Evolutionary conservation across 2,888 invertebrate species (phyloP).

Genomic region (Siphlonurus alternatus): DNA sequence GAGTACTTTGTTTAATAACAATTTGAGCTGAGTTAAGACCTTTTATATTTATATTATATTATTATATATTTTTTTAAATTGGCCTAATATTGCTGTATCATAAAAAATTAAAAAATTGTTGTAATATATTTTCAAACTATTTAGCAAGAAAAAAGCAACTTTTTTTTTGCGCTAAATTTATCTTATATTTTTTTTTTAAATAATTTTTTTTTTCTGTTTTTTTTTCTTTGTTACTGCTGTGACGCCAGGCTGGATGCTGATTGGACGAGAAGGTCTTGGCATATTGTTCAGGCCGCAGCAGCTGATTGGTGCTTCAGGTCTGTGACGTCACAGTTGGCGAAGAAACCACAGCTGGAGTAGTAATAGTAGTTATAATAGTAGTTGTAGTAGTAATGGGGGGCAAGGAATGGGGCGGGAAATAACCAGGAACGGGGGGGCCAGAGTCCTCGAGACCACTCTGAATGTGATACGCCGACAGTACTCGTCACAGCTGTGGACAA

Average conservation of each 20-base stretch:
- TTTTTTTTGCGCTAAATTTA: background rate
- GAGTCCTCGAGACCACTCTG: background rate
- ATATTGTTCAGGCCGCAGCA: background rate
- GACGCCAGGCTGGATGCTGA: background rate
- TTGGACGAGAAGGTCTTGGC: too few relatives aligned
- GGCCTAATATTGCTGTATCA: conserved; percentile 21
- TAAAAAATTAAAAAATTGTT: conserved; percentile 22
- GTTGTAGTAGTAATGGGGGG: too few relatives aligned
- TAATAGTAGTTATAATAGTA: background rate
- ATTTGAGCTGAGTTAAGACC: conserved; percentile 6
- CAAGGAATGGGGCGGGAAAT: too few relatives aligned
- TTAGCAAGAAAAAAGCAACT: background rate
- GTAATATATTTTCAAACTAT: conserved; percentile 19
- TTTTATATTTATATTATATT: conserved; percentile 8
- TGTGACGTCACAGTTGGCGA: background rate
- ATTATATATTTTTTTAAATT: conserved; percentile 16
- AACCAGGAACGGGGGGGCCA: too few relatives aligned
- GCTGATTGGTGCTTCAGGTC: too few relatives aligned
- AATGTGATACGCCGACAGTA: background rate
- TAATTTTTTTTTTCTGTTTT: conserved; percentile 10
- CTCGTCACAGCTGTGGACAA: background rate
- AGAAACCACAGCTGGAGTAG: too few relatives aligned
- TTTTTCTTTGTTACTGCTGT: conserved; percentile 7
- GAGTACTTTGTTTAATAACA: conserved; percentile 8
- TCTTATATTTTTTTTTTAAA: conserved; percentile 5